Percentiles rank a stretch among this genome's conserved stretches.
phyloP scores from a whole-genome alignment of 2,113 vertebrate genomes.

The Petaurus breviceps region DNA sequence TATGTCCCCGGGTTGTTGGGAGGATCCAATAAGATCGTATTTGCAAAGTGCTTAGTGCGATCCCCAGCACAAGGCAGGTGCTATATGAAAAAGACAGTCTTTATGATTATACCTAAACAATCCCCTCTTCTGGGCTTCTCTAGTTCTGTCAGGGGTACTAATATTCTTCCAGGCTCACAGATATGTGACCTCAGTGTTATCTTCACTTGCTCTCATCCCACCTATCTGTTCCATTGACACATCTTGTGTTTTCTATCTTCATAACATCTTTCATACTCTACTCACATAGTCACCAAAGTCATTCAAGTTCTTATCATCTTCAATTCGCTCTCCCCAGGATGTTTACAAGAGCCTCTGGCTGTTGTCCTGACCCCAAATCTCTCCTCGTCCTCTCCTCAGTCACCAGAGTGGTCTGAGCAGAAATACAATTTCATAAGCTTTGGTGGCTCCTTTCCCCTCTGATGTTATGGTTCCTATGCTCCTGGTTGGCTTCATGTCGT shows the following conservation, averaged over 20 bases:
- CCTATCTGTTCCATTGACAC: background rate
- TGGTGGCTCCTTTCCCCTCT: background rate
- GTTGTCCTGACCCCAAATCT: background rate
- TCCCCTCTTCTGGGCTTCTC: background rate
- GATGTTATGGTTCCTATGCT: background rate
- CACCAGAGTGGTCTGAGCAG: background rate
- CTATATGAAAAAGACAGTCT: background rate
- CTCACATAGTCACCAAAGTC: background rate
- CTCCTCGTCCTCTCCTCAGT: background rate
- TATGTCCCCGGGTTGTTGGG: too few species aligned
- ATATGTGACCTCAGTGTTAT: background rate
- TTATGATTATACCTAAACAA: background rate
- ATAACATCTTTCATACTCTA: background rate
- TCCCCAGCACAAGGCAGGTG: background rate
- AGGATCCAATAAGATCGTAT: background rate
- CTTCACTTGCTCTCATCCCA: background rate
- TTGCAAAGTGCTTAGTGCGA: background rate
- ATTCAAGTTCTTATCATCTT: background rate
- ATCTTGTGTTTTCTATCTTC: background rate
- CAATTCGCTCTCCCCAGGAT: background rate
- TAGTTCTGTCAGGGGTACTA: background rate
- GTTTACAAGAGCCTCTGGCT: background rate
- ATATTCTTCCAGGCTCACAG: background rate
- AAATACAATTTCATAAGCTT: background rate
- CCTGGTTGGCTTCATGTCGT: background rate